Conservation (phyloP, 2,888 invertebrate species). For the Pemphredon lugubris region DNA sequence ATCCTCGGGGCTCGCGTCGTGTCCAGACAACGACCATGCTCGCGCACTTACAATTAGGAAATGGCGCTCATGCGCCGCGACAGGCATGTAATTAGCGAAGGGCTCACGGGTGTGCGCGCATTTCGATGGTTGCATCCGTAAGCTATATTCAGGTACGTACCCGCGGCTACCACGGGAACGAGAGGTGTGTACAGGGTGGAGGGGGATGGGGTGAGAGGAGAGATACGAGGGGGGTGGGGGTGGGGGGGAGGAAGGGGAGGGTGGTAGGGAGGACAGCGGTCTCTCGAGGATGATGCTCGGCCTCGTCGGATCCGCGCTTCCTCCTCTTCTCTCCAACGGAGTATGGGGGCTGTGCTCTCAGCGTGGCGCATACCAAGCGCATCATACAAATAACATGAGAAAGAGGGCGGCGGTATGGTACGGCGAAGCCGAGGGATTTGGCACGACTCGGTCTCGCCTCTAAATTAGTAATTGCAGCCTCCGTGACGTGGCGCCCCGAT, state of each 20-base stretch:
- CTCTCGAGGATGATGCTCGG: background rate
- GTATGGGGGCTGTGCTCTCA: conserved; percentile 14
- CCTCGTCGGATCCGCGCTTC: conserved; percentile 21
- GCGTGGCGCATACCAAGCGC: conserved; percentile 32
- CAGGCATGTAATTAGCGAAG: conserved; percentile 63
- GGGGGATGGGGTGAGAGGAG: background rate
- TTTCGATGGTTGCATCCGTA: conserved; percentile 53
- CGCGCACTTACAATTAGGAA: conserved; percentile 54
- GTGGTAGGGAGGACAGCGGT: background rate
- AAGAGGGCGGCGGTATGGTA: conserved; percentile 69
- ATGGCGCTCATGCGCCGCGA: conserved; percentile 55
- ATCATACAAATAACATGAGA: conserved; percentile 68
- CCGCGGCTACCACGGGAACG: conserved; percentile 47
- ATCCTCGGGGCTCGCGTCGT: conserved; percentile 33
- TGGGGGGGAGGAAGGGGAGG: background rate
- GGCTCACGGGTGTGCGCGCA: conserved; percentile 47
- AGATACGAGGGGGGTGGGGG: background rate
- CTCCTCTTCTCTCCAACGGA: too few relatives aligned
- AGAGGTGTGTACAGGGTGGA: background rate
- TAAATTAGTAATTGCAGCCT: conserved; percentile 80
- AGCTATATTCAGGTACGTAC: conserved; percentile 18
- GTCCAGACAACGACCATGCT: conserved; percentile 14
- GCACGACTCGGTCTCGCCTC: conserved; percentile 79
- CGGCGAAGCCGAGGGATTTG: conserved; percentile 73
- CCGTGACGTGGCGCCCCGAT: conserved; percentile 76